Evolutionary conservation across 37 sponge, comb jelly and placozoan genomes (phyloP).

Genomic region (Aplysina aerophoba): DNA sequence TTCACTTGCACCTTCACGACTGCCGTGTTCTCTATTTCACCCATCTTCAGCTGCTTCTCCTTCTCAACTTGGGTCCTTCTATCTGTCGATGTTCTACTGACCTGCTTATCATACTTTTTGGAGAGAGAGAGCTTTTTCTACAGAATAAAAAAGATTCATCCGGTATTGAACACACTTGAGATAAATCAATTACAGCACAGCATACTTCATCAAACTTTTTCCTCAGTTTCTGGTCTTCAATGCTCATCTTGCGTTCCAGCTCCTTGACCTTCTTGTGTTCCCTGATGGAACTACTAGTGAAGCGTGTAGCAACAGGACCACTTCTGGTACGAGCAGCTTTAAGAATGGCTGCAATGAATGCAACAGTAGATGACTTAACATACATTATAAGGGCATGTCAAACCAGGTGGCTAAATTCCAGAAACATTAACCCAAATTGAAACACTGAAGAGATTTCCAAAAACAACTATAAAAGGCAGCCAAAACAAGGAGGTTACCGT

Average conservation of each 20-base stretch:
- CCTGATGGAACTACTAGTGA: not conserved
- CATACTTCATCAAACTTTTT: slow-evolving; percentile 61
- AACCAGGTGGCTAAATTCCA: too few relatives aligned
- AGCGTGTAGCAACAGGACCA: not conserved
- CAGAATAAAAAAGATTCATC: not conserved
- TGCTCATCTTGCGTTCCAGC: slow-evolving; percentile 29
- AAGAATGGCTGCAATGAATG: not conserved
- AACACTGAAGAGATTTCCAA: too few relatives aligned
- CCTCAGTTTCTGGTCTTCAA: not conserved
- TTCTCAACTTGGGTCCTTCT: not conserved
- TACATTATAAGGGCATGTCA: too few relatives aligned
- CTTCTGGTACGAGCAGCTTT: not conserved
- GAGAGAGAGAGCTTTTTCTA: not conserved
- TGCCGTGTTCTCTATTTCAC: not conserved
- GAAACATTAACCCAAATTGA: too few relatives aligned
- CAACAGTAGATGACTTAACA: too few relatives aligned
- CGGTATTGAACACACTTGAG: too few relatives aligned
- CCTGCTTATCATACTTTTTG: slow-evolving; percentile 3
- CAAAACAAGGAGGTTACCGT: too few relatives aligned
- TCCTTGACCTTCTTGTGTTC: slow-evolving; percentile 45
- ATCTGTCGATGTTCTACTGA: not conserved
- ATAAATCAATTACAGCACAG: not conserved
- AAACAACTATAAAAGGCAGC: too few relatives aligned
- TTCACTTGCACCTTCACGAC: not conserved
- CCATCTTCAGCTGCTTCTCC: not conserved